Base-by-base conservation (phyloP, 2,113 vertebrate genomes). In the Poeciliopsis occidentalis region DNA sequence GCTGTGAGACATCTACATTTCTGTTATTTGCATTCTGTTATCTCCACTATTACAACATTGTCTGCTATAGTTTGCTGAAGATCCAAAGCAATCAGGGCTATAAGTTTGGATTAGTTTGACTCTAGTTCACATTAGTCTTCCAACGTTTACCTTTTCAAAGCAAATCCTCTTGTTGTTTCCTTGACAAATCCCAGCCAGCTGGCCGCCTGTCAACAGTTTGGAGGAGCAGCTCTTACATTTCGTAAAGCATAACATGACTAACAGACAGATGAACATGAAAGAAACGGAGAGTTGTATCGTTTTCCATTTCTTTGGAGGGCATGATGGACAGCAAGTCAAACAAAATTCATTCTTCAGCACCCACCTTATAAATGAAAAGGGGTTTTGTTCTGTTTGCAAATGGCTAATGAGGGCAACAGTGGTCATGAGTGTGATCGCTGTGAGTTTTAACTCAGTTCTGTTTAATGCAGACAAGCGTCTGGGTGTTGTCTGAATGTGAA, bases 71-170 rank as follows among this genome's bases (percentile, higher is more conserved):
- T 87, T 85, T 72, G 60, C 67, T 65, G 84, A 76, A 81, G 64
- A 64, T 82, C 76, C 85, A 29, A 88, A 85, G 79, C 84, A 87
- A 75, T 72, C 83, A 85, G 81, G 32, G 74, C 69, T 89, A 69
- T 78, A 54, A 80, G 32, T 71, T 88, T 69, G 74, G 78, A 78
- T 85, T 71, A 79, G 57, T 62, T 31, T 5, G 31, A 37, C n/a
- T 29, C 3, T 64, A 79, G 85, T 82, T 73, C 79, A 63, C 67
- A 57, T 86, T 79, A 71, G 27, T 84, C 75, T 34, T 64, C 17
- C 22, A 57, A n/a, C 19, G 67, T 67, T 13, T 71, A 75, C 19
- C 24, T 65, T 30, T 64, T 71, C 22, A 63, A 67, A 83, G 29
- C 60, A 69, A 71, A 71, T 31, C 44, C 71, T n/a, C 31, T 78